phyloP scores from a whole-genome alignment of 1,140 invertebrate genomes.

The Papilio aristodemus region DNA sequence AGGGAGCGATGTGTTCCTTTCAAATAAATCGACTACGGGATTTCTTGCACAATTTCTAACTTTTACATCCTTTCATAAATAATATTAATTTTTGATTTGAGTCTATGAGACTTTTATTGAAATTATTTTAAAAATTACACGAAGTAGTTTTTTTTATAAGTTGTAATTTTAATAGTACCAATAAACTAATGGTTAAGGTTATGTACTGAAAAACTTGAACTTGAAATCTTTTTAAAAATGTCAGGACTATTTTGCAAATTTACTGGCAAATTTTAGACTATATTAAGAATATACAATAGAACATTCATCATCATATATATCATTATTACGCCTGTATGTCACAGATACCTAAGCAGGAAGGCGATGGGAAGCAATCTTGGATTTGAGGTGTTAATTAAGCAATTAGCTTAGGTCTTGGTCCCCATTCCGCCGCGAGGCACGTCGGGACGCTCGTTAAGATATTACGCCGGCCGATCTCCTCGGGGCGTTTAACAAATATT shows the following conservation, averaged over 20 bases:
- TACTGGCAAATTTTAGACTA: too few species aligned
- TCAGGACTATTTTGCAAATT: too few species aligned
- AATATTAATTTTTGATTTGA: conserved; percentile 2
- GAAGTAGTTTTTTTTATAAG: background rate
- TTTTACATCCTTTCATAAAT: conserved; percentile 31
- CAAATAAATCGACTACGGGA: conserved; percentile 62
- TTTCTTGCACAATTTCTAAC: conserved; percentile 43
- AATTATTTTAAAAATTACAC: too few species aligned
- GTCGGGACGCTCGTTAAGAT: conserved; percentile 49
- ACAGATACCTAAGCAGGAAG: background rate
- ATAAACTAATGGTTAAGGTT: too few species aligned
- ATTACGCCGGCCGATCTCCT: conserved; percentile 51
- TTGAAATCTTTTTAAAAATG: too few species aligned
- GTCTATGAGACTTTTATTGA: too few species aligned
- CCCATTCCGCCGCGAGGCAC: conserved; percentile 38
- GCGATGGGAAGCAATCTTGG: conserved; percentile 42
- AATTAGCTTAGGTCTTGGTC: conserved; percentile 57
- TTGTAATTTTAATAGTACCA: background rate
- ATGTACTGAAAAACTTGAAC: too few species aligned
- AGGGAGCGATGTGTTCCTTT: conserved; percentile 64
- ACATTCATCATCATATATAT: too few species aligned
- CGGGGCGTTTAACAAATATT: conserved; percentile 38
- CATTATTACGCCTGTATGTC: too few species aligned
- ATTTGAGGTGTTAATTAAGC: conserved; percentile 61
- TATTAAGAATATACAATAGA: too few species aligned